These are phyloP conservation scores for Poeciliopsis retropinna DNA, from an alignment of 2,113 vertebrate species.

Conservation along the genomic window DNA sequence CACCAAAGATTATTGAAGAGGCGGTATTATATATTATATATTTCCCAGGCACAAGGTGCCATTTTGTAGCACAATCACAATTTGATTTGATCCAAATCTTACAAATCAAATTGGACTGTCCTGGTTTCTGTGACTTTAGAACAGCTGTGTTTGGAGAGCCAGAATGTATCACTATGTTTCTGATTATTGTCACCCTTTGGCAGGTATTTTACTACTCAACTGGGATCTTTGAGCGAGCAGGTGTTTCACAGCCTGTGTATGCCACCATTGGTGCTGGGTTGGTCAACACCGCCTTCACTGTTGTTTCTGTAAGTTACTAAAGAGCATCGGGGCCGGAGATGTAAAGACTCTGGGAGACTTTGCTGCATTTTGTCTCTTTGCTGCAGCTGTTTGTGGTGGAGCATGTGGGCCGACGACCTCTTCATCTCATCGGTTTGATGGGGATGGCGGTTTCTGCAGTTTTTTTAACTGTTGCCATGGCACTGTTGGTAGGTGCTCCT, in stretches of 20 bases:
- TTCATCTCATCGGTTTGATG: conserved; percentile 89
- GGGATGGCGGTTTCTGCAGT: conserved; percentile 91
- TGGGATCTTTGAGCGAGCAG: conserved; percentile 88
- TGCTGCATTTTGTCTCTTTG: not conserved
- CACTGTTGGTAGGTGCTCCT: conserved; percentile 83
- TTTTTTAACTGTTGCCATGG: conserved; percentile 90
- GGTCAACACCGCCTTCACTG: conserved; percentile 93
- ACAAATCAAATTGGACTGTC: too few species aligned
- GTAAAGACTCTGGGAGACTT: not conserved
- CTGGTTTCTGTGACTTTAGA: not conserved
- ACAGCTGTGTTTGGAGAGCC: not conserved
- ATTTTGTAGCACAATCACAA: too few species aligned
- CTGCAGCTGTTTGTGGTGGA: conserved; percentile 92
- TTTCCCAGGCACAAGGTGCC: too few species aligned
- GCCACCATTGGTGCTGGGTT: conserved; percentile 94
- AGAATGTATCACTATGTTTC: not conserved
- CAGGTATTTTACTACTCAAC: conserved; percentile 98
- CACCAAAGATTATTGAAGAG: too few species aligned
- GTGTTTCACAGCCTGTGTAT: conserved; percentile 91
- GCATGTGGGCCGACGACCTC: conserved; percentile 87
- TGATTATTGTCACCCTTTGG: not conserved
- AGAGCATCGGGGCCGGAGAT: not conserved
- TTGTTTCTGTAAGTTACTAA: conserved; percentile 88
- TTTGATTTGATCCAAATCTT: too few species aligned
- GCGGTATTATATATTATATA: too few species aligned